These are phyloP conservation scores for Drosophila dunni DNA, from an alignment of 1,140 invertebrate genomes.

Conservation along the genomic window DNA sequence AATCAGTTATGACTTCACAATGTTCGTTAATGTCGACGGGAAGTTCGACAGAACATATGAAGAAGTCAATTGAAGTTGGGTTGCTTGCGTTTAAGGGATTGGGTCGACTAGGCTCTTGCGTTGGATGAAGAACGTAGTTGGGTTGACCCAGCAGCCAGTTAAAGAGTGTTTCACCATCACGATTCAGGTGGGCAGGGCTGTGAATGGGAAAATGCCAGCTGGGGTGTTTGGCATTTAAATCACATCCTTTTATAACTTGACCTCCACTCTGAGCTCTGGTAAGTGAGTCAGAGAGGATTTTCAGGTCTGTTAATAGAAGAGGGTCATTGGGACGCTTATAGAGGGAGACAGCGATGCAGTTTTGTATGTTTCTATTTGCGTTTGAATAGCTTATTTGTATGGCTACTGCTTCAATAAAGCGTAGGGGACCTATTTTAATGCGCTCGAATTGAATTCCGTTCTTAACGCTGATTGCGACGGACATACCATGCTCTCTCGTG, in stretches of 20 bases:
- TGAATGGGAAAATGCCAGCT: not conserved
- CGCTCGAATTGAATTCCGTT: constrained; percentile 2
- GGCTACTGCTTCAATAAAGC: constrained; percentile 4
- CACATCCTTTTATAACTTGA: constrained; percentile 18
- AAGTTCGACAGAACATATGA: constrained; percentile 4
- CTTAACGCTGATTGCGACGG: constrained; percentile 19
- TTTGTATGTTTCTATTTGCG: not conserved
- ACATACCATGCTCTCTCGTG: not conserved
- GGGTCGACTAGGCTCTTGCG: constrained; percentile 13
- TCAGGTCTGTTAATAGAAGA: not conserved
- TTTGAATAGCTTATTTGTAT: not conserved
- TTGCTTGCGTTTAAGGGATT: not conserved
- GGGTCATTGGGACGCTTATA: constrained; percentile 16
- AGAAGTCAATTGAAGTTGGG: constrained; percentile 22
- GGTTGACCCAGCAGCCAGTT: not conserved
- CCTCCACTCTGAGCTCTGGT: not conserved
- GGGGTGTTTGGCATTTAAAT: constrained; percentile 26
- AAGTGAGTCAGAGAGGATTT: not conserved
- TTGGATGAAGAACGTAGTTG: not conserved
- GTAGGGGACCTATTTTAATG: not conserved
- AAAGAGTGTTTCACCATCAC: not conserved
- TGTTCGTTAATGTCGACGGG: not conserved
- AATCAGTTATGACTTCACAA: constrained; percentile 13
- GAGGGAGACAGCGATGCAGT: not conserved
- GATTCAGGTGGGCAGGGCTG: too few species aligned